Conservation (phyloP, 2,888 invertebrate genomes). For the Acanthoscelides obtectus region DNA sequence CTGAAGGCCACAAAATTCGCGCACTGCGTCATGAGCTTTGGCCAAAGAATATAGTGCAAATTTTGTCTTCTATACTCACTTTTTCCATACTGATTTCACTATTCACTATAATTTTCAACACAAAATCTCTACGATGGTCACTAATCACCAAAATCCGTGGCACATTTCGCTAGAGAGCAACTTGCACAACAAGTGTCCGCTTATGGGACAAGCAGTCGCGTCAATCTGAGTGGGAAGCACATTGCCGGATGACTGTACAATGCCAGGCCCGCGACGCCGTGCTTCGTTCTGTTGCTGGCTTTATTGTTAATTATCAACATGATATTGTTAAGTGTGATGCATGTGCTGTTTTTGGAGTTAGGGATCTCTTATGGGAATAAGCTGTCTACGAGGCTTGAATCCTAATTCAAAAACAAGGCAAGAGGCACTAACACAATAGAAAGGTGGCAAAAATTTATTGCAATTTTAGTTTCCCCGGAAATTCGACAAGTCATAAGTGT, state of each 20-base stretch:
- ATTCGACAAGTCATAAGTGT: too few species aligned
- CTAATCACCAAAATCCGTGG: neutral
- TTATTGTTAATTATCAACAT: neutral
- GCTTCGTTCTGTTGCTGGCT: neutral
- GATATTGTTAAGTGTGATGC: neutral
- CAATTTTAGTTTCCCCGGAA: too few species aligned
- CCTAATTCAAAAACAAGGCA: neutral
- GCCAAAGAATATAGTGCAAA: too few species aligned
- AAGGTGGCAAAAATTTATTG: too few species aligned
- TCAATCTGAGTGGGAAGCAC: neutral
- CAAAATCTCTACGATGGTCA: neutral
- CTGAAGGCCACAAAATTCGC: too few species aligned
- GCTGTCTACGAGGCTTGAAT: neutral
- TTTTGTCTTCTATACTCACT: neutral
- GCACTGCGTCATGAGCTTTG: too few species aligned
- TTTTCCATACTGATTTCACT: neutral
- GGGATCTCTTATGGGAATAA: neutral
- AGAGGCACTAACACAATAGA: too few species aligned
- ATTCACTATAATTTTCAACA: neutral
- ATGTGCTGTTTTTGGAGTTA: neutral
- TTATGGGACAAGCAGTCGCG: neutral
- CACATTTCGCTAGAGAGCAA: neutral
- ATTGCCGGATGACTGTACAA: neutral
- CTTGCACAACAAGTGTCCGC: neutral
- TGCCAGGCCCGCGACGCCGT: neutral